Evolutionary conservation across 2,797 vertebrate species (phyloP), one percentile per base, ranked within the genome.

Genomic region (Pipistrellus kuhlii): DNA sequence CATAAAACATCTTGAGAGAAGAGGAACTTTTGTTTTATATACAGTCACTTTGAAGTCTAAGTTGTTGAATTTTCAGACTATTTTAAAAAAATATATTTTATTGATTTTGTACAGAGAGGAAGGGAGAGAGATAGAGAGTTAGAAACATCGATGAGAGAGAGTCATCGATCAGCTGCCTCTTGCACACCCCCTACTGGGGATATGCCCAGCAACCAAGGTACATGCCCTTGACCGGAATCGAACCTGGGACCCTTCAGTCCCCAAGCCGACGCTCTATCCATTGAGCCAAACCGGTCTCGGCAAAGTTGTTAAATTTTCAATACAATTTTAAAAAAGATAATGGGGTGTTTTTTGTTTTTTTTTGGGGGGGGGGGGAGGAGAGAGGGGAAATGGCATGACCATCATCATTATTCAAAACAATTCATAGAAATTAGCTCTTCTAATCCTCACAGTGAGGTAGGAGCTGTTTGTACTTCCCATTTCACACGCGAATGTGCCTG

Each of bases 221-320:
- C 41, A 44, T 44, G 41, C 41, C 41, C 41, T 44, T 44, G 41
- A 44, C 41, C 41, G 41, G 41, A 44, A 44, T 44, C 41, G 5
- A 44, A 44, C 41, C 41, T 44, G 41, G 41, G 41, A 44, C 41
- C 41, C 6, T 44, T 44, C 41, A 44, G 41, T 44, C 41, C 41
- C 1, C 41, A 44, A 5, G 5, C 41, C 41, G 5, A 44, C 41
- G 6, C 41, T 44, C 41, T 44, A 9, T n/a, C 41, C 8, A 44
- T 5, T 44, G 41, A 44, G 41, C 41, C 41, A 44, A 44, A 44
- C 41, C 41, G 5, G 41, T 44, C 6, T 44, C 41, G 41, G 41
- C 41, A n/a, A n/a, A 44, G 80, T 25, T 92, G n/a, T 15, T 62
- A 35, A 78, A 32, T 66, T 96, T 86, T 57, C 78, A 53, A 10